Conservation (phyloP, 2,113 vertebrate genomes). For the Colinus virginianus region DNA sequence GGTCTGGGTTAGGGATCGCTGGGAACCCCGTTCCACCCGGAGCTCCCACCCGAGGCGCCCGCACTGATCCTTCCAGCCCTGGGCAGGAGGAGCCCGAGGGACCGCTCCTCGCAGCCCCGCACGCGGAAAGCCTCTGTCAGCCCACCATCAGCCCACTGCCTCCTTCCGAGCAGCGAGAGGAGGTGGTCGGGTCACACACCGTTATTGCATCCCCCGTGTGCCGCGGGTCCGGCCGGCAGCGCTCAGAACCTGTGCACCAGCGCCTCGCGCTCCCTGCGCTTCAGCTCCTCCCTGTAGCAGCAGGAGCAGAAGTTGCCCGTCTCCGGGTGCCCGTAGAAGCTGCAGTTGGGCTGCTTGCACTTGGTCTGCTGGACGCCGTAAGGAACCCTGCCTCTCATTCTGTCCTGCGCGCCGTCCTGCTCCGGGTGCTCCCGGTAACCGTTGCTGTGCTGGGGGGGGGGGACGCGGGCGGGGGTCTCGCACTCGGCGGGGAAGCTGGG, state of each 20-base stretch:
- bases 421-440: slow-evolving; percentile 80
- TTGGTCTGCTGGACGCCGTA: slow-evolving; percentile 83
- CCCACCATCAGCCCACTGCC: neutral
- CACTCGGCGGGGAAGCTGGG: slow-evolving; percentile 62
- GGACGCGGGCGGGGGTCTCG: neutral
- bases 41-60: neutral
- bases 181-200: too few species aligned
- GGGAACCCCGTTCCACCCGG: neutral
- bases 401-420: slow-evolving; percentile 59
- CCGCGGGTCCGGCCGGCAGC: neutral
- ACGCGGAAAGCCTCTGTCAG: neutral
- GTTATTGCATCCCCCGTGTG: slow-evolving; percentile 42
- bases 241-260: slow-evolving; percentile 89
- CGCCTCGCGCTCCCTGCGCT: slow-evolving; percentile 82
- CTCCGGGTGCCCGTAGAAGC: slow-evolving; percentile 93
- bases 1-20: slow-evolving; percentile 3
- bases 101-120: neutral
- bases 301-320: slow-evolving; percentile 96
- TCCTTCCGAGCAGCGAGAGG: neutral
- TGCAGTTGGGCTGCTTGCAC: slow-evolving; percentile 92
- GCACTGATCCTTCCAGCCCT: neutral
- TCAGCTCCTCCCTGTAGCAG: slow-evolving; percentile 93
- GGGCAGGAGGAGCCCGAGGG: neutral
- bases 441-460: slow-evolving; percentile 59
- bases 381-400: neutral